A percentile compares a stretch with the other conserved stretches of the same genome.
These are phyloP conservation scores for Odontocerum albicorne DNA, from an alignment of 2,888 invertebrate genomes.

Conservation along the genomic window DNA sequence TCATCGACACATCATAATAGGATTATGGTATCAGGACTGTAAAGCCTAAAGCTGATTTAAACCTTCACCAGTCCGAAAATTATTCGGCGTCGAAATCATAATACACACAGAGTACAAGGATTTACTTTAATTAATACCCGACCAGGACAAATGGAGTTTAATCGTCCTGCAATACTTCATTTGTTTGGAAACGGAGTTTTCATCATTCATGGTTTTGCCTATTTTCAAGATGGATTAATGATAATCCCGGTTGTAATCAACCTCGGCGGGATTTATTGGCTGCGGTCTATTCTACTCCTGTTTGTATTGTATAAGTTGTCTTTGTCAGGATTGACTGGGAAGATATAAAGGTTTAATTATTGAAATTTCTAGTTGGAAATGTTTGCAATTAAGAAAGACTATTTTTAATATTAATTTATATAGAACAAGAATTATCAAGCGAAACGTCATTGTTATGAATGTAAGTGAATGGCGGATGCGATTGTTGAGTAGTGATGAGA, in stretches of 20 bases:
- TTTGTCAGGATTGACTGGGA: too few species aligned
- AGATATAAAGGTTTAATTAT: too few species aligned
- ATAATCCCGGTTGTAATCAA: background rate
- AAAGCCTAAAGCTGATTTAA: slow-evolving; percentile 6
- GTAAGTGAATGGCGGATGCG: too few species aligned
- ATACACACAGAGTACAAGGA: background rate
- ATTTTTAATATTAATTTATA: too few species aligned
- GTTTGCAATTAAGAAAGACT: too few species aligned
- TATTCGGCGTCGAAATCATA: background rate
- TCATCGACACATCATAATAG: slow-evolving; percentile 24
- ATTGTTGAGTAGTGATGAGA: too few species aligned
- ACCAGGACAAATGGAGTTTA: background rate
- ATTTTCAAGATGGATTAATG: background rate
- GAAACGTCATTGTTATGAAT: too few species aligned
- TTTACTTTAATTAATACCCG: background rate
- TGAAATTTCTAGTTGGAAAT: too few species aligned
- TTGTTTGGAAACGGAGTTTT: background rate
- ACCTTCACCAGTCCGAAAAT: background rate
- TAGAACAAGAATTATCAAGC: too few species aligned
- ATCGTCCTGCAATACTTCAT: background rate
- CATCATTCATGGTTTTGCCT: background rate
- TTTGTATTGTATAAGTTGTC: too few species aligned
- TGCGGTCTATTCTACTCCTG: too few species aligned
- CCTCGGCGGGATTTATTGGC: background rate
- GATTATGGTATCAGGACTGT: slow-evolving; percentile 15